phyloP scores from a whole-genome alignment of 2,113 vertebrate species.

The Corythaixoides concolor region DNA sequence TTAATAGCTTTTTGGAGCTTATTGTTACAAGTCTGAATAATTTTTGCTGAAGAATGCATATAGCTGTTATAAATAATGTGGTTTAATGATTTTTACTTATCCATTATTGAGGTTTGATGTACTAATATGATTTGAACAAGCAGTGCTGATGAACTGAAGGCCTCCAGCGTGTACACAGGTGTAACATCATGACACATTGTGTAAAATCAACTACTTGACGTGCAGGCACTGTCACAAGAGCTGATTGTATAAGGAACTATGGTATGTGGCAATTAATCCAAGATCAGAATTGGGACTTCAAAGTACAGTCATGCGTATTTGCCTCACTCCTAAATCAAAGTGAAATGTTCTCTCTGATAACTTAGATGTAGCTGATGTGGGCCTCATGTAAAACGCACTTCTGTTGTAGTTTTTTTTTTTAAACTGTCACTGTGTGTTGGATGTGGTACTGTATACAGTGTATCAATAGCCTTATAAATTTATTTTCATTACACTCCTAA shows the following conservation, averaged over 20 bases:
- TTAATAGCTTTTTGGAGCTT: neutral
- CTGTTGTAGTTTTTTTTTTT: neutral
- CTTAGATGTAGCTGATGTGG: neutral
- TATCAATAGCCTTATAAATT: neutral
- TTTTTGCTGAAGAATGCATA: neutral
- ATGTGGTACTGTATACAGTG: neutral
- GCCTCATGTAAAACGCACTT: neutral
- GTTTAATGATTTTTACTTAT: neutral
- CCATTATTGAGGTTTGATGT: neutral
- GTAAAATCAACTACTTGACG: neutral
- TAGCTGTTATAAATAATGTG: neutral
- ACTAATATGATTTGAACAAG: neutral
- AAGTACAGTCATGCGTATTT: neutral
- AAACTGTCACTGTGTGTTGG: neutral
- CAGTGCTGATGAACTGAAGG: neutral
- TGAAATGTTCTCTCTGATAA: neutral
- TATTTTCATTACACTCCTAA: neutral
- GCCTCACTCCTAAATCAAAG: neutral
- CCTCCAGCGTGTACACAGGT: neutral
- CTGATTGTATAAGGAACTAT: neutral
- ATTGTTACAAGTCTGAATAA: neutral
- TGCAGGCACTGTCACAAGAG: neutral
- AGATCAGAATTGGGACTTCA: neutral
- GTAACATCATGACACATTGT: neutral
- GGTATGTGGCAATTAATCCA: neutral